Evolutionary conservation across 2,888 invertebrate genomes (phyloP), one percentile per base, ranked within the genome.

Genomic region (Silvanus unidentatus): DNA sequence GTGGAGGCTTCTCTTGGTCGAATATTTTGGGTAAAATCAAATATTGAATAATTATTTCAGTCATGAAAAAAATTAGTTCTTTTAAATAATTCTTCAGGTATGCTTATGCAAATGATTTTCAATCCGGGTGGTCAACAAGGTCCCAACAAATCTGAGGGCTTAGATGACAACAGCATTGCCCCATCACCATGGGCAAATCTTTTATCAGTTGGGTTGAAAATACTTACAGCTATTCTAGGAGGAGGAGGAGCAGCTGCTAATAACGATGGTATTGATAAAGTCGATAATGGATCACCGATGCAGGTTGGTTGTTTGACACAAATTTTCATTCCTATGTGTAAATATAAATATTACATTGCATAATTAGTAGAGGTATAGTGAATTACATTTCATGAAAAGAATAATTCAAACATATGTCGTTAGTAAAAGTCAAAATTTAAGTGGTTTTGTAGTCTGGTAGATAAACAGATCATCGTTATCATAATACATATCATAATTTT

Each of bases 171-270:
- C 10, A 82, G 81, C 50, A 78, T 78, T 6, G 79, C 85, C 0
- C 77, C 84, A 28, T 91, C 91, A 13, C 89, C 91, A 13, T 93
- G 92, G 93, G 85, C 91, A 36, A 89, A 90, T 72, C 76, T 92
- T 15, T 75, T 93, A 40, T 84, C 90, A 5, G 85, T 92, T 68
- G 92, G 92, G 40, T 77, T 92, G 44, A 87, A 89, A 72, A 86
- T 93, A 62, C 77, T 93, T 51, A 87, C 89, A 16, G 88, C 89
- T 29, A 77, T 92, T 57, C 76, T 93, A 45, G 88, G 90, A 40
- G 88, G 88, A 47, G n/a, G n/a, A n/a, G 84, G 84, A 28, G 80
- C 78, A 15, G 83, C 80, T 28, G 81, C 81, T 37, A 81, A 73
- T 39, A 75, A 80, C 60, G 89, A 89, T 65, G 88, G 88, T 45